Evolutionary conservation across 2,113 vertebrate genomes (phyloP).

Genomic region (Hippoglossus stenolepis): DNA sequence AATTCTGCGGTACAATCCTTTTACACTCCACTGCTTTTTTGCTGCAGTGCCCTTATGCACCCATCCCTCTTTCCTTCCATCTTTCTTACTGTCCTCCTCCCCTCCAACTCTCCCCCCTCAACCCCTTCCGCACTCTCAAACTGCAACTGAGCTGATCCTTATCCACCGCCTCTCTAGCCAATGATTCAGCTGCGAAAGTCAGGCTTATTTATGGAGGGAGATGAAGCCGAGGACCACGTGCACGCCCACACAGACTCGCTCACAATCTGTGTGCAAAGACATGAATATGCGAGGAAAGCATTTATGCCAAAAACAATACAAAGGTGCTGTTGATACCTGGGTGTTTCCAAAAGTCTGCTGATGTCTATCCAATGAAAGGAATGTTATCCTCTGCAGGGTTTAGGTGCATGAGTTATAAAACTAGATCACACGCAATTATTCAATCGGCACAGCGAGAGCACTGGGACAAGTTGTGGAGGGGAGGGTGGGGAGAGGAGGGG

Average conservation of each 20-base stretch:
- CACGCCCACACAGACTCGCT: conserved; percentile 5
- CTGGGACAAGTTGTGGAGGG: background rate
- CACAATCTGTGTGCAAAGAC: conserved; percentile 7
- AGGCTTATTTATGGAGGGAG: conserved; percentile 40
- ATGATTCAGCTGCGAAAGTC: conserved; percentile 32
- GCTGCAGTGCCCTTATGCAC: conserved; percentile 75
- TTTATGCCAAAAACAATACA: background rate
- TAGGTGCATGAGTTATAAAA: background rate
- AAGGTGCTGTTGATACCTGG: conserved; percentile 17
- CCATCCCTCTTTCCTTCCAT: conserved; percentile 71
- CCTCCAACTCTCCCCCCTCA: background rate
- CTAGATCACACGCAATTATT: conserved; percentile 28
- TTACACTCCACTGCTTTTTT: conserved; percentile 74
- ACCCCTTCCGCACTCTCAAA: conserved; percentile 45
- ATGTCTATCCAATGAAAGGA: conserved; percentile 20
- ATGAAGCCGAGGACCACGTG: conserved; percentile 46
- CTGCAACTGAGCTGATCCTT: conserved; percentile 71
- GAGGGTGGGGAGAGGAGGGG: background rate
- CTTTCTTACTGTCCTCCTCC: conserved; percentile 46
- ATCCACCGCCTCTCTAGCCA: conserved; percentile 60
- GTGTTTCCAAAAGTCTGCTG: conserved; percentile 13
- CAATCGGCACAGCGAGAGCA: conserved; percentile 23
- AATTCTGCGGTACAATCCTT: conserved; percentile 68
- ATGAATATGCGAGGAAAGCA: conserved; percentile 6
- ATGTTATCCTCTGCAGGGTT: background rate